Evolutionary conservation across 2,797 vertebrate species (phyloP), one percentile per base, ranked within the genome.

Genomic region (Picus viridis): DNA sequence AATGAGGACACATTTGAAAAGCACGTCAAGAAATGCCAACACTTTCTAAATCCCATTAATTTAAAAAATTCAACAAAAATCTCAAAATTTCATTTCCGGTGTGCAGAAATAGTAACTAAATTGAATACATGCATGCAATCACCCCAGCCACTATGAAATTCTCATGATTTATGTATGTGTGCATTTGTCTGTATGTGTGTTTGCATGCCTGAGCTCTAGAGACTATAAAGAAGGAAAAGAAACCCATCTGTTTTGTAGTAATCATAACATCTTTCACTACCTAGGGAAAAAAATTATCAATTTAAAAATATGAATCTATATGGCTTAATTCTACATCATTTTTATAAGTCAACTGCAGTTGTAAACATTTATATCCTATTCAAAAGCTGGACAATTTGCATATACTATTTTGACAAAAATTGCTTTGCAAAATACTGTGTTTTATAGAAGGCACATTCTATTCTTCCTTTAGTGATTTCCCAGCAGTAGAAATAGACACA

Each of bases 401-500:
- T 96, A 92, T 13, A 95, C 80, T 97, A 94, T 97, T 97, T 94
- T 96, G 67, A 89, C 86, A 96, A 97, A 97, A 95, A 97, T 47
- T 84, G 92, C 76, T 96, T 95, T 96, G 70, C 93, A 96, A 96
- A 96, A 96, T 93, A 96, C 85, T 91, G n/a, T 27, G 8, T 90
- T 96, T 96, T 92, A 92, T 47, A 77, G 47, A 94, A 87, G 67
- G 36, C 16, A 26, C 74, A 93, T 96, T 95, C 93, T 92, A 29
- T 86, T 96, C 96, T 95, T 97, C 88, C 85, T 95, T 96, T 94
- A 96, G 80, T 89, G 92, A 63, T 94, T 96, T 97, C 95, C 24
- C 96, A 96, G 97, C 95, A 96, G 93, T 56, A 85, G 84, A 96
- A 97, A 97, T 94, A 95, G 88, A 93, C 94, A 94, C 49, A 95